These are phyloP conservation scores for Nothobranchius furzeri DNA, from an alignment of 2,113 vertebrate species.

Conservation along the genomic window DNA sequence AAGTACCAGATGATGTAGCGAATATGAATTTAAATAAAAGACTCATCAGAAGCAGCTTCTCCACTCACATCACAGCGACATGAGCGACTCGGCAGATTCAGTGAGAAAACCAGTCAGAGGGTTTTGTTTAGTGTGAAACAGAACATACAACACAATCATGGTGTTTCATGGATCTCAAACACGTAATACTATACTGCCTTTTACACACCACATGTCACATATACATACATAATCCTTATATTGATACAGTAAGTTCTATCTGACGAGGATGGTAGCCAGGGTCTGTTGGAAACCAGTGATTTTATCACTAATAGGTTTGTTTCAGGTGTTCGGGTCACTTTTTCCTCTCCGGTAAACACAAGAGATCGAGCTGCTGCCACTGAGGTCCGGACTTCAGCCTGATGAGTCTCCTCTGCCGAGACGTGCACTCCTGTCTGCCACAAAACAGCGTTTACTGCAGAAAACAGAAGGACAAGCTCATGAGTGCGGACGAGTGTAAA, in stretches of 20 bases:
- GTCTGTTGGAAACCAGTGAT: conserved; percentile 50
- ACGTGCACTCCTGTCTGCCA: conserved; percentile 51
- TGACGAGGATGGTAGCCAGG: conserved; percentile 55
- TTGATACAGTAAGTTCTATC: conserved; percentile 38
- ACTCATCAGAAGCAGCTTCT: too few relatives aligned
- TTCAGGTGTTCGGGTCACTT: conserved; percentile 25
- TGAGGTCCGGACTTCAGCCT: conserved; percentile 50
- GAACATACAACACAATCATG: neutral
- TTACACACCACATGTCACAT: conserved; percentile 45
- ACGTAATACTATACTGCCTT: too few relatives aligned
- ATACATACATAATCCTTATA: conserved; percentile 49
- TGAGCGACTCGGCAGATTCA: conserved; percentile 4
- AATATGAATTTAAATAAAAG: too few relatives aligned
- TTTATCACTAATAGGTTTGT: conserved; percentile 28
- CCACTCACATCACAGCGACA: conserved; percentile 16
- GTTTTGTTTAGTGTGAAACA: conserved; percentile 23
- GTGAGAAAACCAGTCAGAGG: neutral
- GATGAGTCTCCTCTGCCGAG: conserved; percentile 48
- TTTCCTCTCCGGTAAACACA: conserved; percentile 36
- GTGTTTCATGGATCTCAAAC: conserved; percentile 37
- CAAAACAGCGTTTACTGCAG: conserved; percentile 63
- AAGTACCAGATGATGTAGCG: too few relatives aligned
- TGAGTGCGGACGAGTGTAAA: neutral
- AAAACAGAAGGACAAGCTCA: conserved; percentile 35
- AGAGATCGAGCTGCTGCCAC: conserved; percentile 47